Evolutionary conservation across 2,113 vertebrate species (phyloP), one percentile per base, ranked within the genome.

Genomic region (Otocyon megalotis): DNA sequence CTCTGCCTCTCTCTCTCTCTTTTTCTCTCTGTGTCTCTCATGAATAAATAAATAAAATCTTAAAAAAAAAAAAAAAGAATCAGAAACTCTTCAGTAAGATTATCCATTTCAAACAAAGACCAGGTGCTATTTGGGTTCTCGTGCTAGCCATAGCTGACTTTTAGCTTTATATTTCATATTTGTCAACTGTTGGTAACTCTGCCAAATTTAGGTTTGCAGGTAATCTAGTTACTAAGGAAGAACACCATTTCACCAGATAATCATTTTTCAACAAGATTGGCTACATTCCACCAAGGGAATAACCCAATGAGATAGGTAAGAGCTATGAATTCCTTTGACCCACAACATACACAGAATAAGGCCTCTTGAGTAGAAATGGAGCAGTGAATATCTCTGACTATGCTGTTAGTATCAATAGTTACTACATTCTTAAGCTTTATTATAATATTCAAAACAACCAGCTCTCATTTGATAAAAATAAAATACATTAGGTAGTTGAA

Each of bases 331-430:
- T 76, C 5, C 13, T 48, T 65, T 43, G 30, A 28, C 28, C 10
- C 13, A 37, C 1, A 24, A 5, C 32, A 2, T 28, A 54, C 56
- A 56, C 24, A 74, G 43, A 63, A 54, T 32, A 83, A 94, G 48
- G 5, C 13, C 17, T 32, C 13, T 26, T 60, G 26, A 13, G 3
- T 28, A 90, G 35, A 8, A 58, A 15, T 56, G 28, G 5, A 67
- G 2, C n/a, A 43, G 50, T 0, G 2, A 22, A n/a, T 24, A 48
- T 24, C 67, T 69, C 53, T 20, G n/a, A 3, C 19, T 43, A 8
- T 53, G n/a, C n/a, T 63, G 9, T n/a, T 20, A 67, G 20, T 54
- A 69, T 20, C 35, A 60, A 60, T 30, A 50, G 10, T 15, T 35
- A 58, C 3, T 60, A 26, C 3, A 30, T 48, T 85, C 30, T 77